Conservation (phyloP, 2,888 invertebrate species). For the Noctua janthe region DNA sequence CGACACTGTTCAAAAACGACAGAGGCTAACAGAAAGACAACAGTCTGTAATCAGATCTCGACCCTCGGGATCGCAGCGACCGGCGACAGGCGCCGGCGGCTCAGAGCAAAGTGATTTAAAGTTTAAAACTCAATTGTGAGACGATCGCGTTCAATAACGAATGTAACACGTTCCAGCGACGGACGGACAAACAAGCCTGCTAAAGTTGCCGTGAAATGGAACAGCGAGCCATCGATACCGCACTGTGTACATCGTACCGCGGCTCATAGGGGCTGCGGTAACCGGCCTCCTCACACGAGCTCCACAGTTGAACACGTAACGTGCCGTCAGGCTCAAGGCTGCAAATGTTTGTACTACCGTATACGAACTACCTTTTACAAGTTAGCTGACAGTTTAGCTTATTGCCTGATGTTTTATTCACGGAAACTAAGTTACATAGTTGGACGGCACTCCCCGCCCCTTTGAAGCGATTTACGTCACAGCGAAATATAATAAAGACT, state of each 20-base stretch:
- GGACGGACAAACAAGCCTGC: constrained; percentile 69
- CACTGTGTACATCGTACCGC: constrained; percentile 15
- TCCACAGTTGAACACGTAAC: constrained; percentile 19
- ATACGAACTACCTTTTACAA: constrained; percentile 22
- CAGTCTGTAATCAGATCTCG: constrained; percentile 78
- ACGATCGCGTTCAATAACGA: constrained; percentile 67
- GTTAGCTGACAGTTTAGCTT: constrained; percentile 26
- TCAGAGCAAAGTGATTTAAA: constrained; percentile 77
- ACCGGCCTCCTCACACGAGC: constrained; percentile 12
- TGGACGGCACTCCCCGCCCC: neutral
- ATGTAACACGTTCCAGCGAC: constrained; percentile 64
- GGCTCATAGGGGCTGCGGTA: constrained; percentile 20
- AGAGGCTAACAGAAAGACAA: constrained; percentile 80
- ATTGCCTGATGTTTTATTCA: constrained; percentile 46
- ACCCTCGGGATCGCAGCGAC: constrained; percentile 64
- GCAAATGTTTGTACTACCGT: constrained; percentile 22
- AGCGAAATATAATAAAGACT: constrained; percentile 23
- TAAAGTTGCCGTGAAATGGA: constrained; percentile 77
- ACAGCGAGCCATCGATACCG: constrained; percentile 62
- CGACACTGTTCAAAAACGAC: constrained; percentile 65
- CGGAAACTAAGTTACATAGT: constrained; percentile 27
- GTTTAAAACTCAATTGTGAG: constrained; percentile 72
- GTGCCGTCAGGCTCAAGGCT: constrained; percentile 35
- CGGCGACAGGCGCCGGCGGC: constrained; percentile 44
- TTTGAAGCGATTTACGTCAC: constrained; percentile 17